Evolutionary conservation across 2,113 vertebrate species (phyloP).

Genomic region (Misgurnus anguillicaudatus): DNA sequence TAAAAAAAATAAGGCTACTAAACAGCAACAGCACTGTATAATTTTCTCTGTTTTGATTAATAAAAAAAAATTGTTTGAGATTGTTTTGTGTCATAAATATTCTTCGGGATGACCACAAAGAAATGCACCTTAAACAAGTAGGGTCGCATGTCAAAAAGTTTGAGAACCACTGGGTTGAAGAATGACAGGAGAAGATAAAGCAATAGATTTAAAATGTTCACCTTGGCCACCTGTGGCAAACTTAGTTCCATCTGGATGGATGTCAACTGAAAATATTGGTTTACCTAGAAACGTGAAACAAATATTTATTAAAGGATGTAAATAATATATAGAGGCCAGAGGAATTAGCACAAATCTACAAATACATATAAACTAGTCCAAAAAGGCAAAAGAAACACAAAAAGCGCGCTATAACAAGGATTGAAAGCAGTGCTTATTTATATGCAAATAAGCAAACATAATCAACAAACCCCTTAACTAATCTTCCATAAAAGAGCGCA

Average conservation of each 20-base stretch:
- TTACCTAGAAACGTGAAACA: constrained; percentile 80
- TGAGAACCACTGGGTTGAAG: not conserved
- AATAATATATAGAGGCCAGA: not conserved
- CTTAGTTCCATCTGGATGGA: constrained; percentile 98
- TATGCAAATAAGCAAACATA: not conserved
- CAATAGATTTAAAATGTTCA: constrained; percentile 53
- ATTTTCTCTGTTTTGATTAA: no score
- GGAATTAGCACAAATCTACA: not conserved
- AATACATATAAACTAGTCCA: not conserved
- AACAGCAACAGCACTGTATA: no score
- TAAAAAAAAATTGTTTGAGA: no score
- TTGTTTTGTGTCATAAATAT: no score
- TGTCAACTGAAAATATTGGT: constrained; percentile 98
- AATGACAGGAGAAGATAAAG: not conserved
- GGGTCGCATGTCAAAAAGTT: not conserved
- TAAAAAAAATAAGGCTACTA: no score
- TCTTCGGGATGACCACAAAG: no score
- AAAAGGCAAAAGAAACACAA: no score
- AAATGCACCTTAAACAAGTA: no score
- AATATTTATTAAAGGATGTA: not conserved
- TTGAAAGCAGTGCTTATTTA: not conserved
- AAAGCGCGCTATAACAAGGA: not conserved
- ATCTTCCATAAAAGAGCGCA: not conserved
- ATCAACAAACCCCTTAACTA: not conserved
- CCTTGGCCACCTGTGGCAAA: constrained; percentile 99